Evolutionary conservation across 2,797 vertebrate genomes (phyloP).

Genomic region (Sciurus carolinensis): DNA sequence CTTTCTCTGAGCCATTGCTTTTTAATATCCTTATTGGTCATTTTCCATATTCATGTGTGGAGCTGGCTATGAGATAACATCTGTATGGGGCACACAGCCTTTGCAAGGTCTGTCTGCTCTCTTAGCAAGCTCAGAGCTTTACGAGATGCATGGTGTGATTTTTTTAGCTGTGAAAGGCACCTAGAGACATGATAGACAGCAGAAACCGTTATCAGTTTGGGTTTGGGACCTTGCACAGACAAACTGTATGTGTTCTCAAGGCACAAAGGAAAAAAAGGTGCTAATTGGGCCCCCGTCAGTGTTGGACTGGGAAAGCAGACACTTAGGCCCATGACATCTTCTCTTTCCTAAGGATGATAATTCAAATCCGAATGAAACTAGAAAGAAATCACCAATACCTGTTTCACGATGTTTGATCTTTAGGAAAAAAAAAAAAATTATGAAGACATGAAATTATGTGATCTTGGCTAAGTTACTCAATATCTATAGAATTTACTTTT

Average conservation of each 20-base stretch:
- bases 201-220: neutral
- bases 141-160: neutral
- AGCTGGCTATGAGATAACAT: neutral
- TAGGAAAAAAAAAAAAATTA: neutral
- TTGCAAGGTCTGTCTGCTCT: neutral
- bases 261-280: neutral
- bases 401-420: neutral
- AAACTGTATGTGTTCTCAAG: neutral
- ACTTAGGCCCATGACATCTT: neutral
- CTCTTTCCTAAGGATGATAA: neutral
- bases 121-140: neutral
- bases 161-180: neutral
- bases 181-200: neutral
- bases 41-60: neutral
- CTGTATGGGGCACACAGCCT: neutral
- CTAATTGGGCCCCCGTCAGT: neutral
- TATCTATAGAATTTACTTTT: neutral
- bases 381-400: neutral
- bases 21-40: constrained; percentile 40
- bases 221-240: neutral
- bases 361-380: neutral
- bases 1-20: constrained; percentile 35
- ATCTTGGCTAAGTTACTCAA: neutral
- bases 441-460: neutral
- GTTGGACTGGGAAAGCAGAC: neutral